These are phyloP conservation scores for Siderastrea radians DNA, from an alignment of 92 coral and sea anemone genomes.

Conservation along the genomic window DNA sequence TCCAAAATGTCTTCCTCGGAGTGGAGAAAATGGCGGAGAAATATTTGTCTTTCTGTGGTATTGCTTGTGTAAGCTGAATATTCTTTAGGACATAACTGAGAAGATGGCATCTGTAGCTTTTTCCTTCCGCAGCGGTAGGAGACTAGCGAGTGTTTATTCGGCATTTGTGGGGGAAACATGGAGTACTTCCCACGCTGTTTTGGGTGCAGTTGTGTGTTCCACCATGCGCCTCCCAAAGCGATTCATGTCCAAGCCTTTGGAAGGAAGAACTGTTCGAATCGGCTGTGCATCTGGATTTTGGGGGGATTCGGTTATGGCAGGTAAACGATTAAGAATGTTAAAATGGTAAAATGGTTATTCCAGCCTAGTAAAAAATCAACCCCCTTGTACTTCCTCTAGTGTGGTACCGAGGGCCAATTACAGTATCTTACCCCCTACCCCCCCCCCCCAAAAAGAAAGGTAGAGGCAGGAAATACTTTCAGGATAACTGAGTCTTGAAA, in stretches of 20 bases:
- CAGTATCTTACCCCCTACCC: too few relatives aligned
- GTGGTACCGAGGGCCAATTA: too few relatives aligned
- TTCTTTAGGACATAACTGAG: not conserved
- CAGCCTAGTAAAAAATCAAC: too few relatives aligned
- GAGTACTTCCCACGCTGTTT: not conserved
- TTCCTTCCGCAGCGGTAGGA: conserved; percentile 14
- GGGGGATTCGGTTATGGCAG: conserved; percentile 98
- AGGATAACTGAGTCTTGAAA: too few relatives aligned
- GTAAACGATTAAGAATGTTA: conserved; percentile 30
- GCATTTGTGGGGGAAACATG: conserved; percentile 2
- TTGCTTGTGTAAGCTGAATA: not conserved
- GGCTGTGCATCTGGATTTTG: conserved; percentile 99
- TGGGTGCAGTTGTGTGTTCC: conserved; percentile 11
- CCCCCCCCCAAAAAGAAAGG: too few relatives aligned
- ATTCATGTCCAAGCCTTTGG: conserved; percentile 62
- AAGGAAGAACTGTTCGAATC: conserved; percentile 93
- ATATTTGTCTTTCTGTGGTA: not conserved
- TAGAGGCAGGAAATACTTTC: too few relatives aligned
- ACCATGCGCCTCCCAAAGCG: conserved; percentile 26
- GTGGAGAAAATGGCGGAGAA: not conserved
- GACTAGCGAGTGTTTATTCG: not conserved
- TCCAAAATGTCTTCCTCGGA: conserved; percentile 26
- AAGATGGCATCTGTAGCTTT: conserved; percentile 30
- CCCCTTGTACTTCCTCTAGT: too few relatives aligned
- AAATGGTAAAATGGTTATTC: not conserved